Base-by-base conservation (phyloP, 2,797 vertebrate genomes). In the Avahi laniger region DNA sequence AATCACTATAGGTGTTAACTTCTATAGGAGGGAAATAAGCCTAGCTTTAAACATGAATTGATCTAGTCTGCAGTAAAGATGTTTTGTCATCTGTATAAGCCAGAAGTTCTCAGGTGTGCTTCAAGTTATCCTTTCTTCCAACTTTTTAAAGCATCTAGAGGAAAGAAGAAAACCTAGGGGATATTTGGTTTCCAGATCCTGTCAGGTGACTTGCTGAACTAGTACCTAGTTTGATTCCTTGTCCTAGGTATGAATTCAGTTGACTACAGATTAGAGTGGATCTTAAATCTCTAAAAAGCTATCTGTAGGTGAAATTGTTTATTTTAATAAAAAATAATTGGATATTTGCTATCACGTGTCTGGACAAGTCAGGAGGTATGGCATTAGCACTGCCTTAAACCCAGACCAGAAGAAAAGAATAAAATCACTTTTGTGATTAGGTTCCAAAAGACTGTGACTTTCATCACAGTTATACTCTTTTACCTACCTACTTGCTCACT, bases 231-330 rank as follows among this genome's bases (percentile, higher is more conserved):
- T 81, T 95, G 95, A 96, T 92, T 95, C 89, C 69, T 96, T 95
- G 90, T 88, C 90, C 35, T 67, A 65, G 63, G 22, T 24, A 43
- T 82, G 84, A 2, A 86, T 84, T 69, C 15, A 81, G 83, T 72
- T 11, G 92, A 97, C 0, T 26, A 26, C 1, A 95, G 73, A 85
- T 65, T 95, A 93, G 94, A 94, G 69, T 28, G 0, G 0, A 70
- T 96, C 94, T 95, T 94, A 97, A 72, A 75, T 41, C 83, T 95
- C 69, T 73, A 95, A 93, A 95, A 92, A 13, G 46, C 80, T 95
- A 96, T 61, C 0, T 0, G 30, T 54, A 96, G 88, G 96, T 89
- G 91, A 85, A 94, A 89, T 94, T 92, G 95, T 97, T 12, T 79
- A 41, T 3, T 35, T 83, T 54, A 11, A 89, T 84, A 93, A 94